phyloP scores from a whole-genome alignment of 2,888 invertebrate genomes.

The Microplitis manilae region DNA sequence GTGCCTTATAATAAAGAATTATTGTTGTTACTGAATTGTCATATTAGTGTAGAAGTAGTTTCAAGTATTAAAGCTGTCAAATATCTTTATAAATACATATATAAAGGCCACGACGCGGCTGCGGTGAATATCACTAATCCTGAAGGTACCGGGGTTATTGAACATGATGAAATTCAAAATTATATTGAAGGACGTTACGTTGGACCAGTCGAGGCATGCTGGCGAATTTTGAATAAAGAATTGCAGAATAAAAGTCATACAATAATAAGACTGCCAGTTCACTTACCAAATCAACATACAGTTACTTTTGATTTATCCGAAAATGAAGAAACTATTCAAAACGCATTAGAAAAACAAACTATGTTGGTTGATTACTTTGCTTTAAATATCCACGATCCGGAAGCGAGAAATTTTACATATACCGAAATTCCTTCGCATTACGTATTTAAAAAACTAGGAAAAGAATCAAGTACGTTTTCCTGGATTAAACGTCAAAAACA shows the following conservation, averaged over 20 bases:
- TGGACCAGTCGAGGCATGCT: constrained; percentile 49
- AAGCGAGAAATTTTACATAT: constrained; percentile 11
- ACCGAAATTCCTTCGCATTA: constrained; percentile 20
- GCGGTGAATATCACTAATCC: constrained; percentile 38
- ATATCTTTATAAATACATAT: constrained; percentile 55
- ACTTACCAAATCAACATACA: constrained; percentile 45
- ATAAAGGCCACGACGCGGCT: constrained; percentile 51
- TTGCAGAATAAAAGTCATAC: constrained; percentile 47
- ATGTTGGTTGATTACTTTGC: constrained; percentile 11
- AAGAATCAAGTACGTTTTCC: neutral
- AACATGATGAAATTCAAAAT: constrained; percentile 50
- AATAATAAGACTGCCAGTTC: constrained; percentile 43
- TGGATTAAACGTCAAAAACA: neutral
- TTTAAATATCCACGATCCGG: constrained; percentile 8
- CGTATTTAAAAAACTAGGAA: neutral
- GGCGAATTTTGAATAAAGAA: constrained; percentile 38
- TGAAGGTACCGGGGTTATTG: constrained; percentile 23
- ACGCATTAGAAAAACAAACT: neutral
- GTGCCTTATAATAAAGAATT: constrained; percentile 57
- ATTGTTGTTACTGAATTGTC: constrained; percentile 49
- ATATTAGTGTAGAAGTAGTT: constrained; percentile 56
- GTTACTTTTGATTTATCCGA: constrained; percentile 28
- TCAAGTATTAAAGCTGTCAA: constrained; percentile 51
- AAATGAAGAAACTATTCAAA: constrained; percentile 18
- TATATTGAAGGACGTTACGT: constrained; percentile 50